A percentile compares a stretch with the other conserved stretches of the same genome.
These are phyloP conservation scores for Mamestra brassicae DNA, from an alignment of 2,888 invertebrate genomes.

Conservation along the genomic window DNA sequence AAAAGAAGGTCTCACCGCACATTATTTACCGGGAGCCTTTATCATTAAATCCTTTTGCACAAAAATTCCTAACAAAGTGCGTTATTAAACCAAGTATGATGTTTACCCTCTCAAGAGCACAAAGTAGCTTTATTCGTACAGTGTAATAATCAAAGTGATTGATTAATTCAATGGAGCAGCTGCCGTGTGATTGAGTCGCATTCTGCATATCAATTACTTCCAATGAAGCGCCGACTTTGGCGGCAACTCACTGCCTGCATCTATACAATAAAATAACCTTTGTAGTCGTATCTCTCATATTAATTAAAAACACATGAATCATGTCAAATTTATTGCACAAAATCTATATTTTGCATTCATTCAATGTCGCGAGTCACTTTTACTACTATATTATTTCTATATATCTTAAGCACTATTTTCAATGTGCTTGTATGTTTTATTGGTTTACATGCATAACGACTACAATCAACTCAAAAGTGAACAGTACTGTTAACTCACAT, in stretches of 20 bases:
- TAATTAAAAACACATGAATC: conserved; percentile 42
- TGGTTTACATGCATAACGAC: conserved; percentile 11
- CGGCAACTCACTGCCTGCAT: conserved; percentile 54
- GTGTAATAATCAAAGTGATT: conserved; percentile 71
- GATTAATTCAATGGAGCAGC: conserved; percentile 70
- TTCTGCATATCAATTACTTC: conserved; percentile 71
- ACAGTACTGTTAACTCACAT: conserved; percentile 38
- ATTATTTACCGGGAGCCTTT: too few relatives aligned
- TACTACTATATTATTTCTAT: neutral
- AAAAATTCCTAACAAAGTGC: conserved; percentile 6
- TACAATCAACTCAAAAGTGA: conserved; percentile 14
- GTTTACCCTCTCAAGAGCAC: conserved; percentile 33
- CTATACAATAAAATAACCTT: conserved; percentile 45
- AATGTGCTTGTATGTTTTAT: conserved; percentile 2
- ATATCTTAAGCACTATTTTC: neutral
- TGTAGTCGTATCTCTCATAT: conserved; percentile 27
- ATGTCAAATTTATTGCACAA: conserved; percentile 35
- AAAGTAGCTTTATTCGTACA: conserved; percentile 67
- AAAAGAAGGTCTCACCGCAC: neutral
- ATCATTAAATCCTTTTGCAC: neutral
- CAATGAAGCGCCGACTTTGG: conserved; percentile 66
- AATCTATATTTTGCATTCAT: conserved; percentile 33
- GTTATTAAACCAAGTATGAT: conserved; percentile 19
- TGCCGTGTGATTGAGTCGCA: conserved; percentile 64
- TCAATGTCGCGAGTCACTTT: neutral